Evolutionary conservation across 2,797 vertebrate species (phyloP).

Genomic region (Ibycter americanus): DNA sequence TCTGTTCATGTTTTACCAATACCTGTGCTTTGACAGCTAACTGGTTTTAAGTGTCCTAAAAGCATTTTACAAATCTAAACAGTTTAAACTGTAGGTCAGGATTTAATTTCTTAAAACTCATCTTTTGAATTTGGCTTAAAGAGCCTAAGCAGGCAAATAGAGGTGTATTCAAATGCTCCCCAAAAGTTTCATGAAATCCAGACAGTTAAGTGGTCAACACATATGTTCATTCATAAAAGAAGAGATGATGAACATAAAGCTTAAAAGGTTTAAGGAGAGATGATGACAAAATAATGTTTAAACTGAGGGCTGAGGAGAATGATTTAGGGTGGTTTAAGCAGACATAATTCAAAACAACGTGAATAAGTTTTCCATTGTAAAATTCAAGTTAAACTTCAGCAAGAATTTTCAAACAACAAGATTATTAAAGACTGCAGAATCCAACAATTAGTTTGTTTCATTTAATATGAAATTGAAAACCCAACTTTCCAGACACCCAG

Average conservation of each 20-base stretch:
- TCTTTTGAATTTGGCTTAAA: background rate
- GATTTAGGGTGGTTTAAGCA: background rate
- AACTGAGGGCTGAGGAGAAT: background rate
- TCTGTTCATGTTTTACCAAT: background rate
- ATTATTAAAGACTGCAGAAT: background rate
- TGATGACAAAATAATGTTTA: background rate
- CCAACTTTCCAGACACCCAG: background rate
- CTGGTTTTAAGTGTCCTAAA: background rate
- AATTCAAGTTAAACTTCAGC: background rate
- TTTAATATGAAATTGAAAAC: background rate
- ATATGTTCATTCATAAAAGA: background rate
- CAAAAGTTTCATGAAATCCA: background rate
- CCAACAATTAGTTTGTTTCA: background rate
- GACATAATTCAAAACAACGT: background rate
- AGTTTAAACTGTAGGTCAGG: background rate
- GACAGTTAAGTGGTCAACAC: background rate
- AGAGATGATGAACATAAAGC: background rate
- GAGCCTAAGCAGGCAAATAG: background rate
- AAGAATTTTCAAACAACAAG: background rate
- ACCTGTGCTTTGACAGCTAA: background rate
- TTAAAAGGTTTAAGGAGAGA: background rate
- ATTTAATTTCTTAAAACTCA: background rate
- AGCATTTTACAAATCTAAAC: background rate
- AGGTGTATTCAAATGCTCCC: background rate
- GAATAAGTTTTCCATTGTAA: background rate